These are phyloP conservation scores for Gryon sp. DNA, from an alignment of 1,140 invertebrate genomes.

Conservation along the genomic window DNA sequence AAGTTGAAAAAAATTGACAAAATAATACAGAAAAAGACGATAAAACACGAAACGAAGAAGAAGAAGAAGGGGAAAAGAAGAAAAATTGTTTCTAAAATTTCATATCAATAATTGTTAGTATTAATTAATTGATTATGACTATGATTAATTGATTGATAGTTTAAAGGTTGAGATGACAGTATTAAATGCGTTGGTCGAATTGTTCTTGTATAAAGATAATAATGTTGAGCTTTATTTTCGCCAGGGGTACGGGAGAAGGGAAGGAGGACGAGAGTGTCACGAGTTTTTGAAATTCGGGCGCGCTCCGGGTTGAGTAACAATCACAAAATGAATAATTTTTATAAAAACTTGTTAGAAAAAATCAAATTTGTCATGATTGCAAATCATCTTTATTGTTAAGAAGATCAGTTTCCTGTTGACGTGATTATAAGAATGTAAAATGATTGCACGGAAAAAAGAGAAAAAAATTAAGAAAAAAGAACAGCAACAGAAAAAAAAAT, in stretches of 20 bases:
- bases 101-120: conserved; percentile 64
- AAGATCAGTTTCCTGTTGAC: conserved; percentile 57
- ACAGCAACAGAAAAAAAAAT: conserved; percentile 10
- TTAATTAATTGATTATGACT: conserved; percentile 57
- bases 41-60: neutral
- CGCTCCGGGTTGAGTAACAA: conserved; percentile 25
- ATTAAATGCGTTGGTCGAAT: conserved; percentile 56
- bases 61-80: neutral
- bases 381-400: conserved; percentile 58
- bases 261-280: conserved; percentile 6
- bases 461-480: conserved; percentile 3
- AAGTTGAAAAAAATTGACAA: too few relatives aligned
- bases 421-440: conserved; percentile 34
- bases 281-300: conserved; percentile 35
- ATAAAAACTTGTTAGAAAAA: conserved; percentile 53
- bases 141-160: conserved; percentile 54
- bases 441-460: conserved; percentile 8
- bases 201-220: conserved; percentile 62
- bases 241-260: too few relatives aligned
- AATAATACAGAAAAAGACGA: conserved; percentile 7
- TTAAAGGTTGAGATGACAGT: conserved; percentile 55
- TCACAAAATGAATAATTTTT: conserved; percentile 56
- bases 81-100: conserved; percentile 60
- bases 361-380: conserved; percentile 59
- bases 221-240: conserved; percentile 61